Evolutionary conservation across 2,113 vertebrate species (phyloP), one percentile per base, ranked within the genome.

Genomic region (Phocoena sinus): DNA sequence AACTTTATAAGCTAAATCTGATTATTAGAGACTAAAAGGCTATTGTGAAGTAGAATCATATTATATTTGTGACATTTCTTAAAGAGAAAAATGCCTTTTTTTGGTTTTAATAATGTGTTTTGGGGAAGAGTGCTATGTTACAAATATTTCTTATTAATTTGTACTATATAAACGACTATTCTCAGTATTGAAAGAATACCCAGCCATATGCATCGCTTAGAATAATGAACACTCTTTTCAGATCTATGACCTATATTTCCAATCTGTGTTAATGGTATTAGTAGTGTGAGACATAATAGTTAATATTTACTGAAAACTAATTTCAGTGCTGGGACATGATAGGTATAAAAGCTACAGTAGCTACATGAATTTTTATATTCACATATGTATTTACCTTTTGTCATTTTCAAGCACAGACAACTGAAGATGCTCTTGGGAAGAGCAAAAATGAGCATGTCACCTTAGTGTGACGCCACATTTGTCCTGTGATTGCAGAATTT

Each of bases 361-460:
- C 80, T 87, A 44, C 95, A 14, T 44, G 5, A 68, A 23, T 60
- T 5, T 96, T 95, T 70, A 56, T 94, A 96, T 95, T 89, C 56
- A 89, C n/a, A 47, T 60, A 91, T 79, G 97, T 94, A 38, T 96
- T 97, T 97, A 92, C 31, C 11, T 85, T 96, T 96, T 87, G 62
- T 97, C 85, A 96, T 95, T 96, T 98, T 60, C 84, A 96, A 97
- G 56, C 96, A 44, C 62, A 77, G 76, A 87, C 0, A 71, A 62
- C 81, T 97, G 50, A 96, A 96, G 90, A 86, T 21, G 15, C 94
- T 97, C 73, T 96, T 89, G 62, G 62, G 90, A 89, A 89, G 81
- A 97, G 94, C 89, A 97, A 95, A 98, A 97, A 97, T 97, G 56
- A 97, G 68, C 0, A 1, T 95, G 89, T 95, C 93, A 90, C 81